Evolutionary conservation across 1,140 invertebrate genomes (phyloP).

Genomic region (Cydia pomonella): DNA sequence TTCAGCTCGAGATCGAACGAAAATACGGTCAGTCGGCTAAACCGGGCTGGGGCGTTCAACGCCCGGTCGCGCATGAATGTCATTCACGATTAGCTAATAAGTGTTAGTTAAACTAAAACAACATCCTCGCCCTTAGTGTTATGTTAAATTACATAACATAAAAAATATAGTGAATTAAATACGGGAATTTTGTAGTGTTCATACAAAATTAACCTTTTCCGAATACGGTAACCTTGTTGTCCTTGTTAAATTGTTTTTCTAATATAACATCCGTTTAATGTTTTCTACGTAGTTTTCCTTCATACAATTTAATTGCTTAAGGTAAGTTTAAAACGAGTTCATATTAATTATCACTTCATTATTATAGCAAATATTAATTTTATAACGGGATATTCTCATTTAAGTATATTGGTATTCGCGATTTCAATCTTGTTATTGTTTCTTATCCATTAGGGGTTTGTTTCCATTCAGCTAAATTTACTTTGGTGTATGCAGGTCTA

Average conservation of each 20-base stretch:
- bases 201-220: conserved; percentile 25
- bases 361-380: neutral
- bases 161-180: conserved; percentile 45
- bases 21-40: conserved; percentile 39
- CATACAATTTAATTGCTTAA: conserved; percentile 43
- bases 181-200: conserved; percentile 22
- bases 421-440: neutral
- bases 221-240: conserved; percentile 41
- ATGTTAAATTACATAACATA: conserved; percentile 35
- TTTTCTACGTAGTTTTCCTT: conserved; percentile 48
- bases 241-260: conserved; percentile 60
- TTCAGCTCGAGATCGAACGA: conserved; percentile 35
- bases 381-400: neutral
- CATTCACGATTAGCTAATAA: conserved; percentile 38
- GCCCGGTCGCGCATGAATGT: conserved; percentile 38
- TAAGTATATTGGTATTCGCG: neutral
- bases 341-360: conserved; percentile 1
- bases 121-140: conserved; percentile 18
- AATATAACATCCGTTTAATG: conserved; percentile 53
- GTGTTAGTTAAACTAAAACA: conserved; percentile 33
- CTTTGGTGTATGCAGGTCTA: neutral
- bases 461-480: neutral
- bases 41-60: conserved; percentile 32
- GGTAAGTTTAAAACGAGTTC: conserved; percentile 42
- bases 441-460: neutral